Percentiles rank a stretch among this genome's conserved stretches.
Evolutionary conservation across 2,797 vertebrate species (phyloP).

Genomic region (Siniperca scherzeri): DNA sequence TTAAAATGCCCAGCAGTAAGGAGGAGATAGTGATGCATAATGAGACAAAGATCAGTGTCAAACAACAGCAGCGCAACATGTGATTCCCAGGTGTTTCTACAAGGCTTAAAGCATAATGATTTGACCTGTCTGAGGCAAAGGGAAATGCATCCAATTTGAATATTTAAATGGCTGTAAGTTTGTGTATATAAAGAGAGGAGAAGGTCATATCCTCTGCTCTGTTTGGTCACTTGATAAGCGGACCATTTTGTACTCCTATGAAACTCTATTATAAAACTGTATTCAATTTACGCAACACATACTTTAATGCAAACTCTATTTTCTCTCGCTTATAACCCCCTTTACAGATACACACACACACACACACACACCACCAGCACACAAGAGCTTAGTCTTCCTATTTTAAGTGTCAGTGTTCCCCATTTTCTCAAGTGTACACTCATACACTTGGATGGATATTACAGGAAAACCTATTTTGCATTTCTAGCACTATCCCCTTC

Average conservation of each 20-base stretch:
- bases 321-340: not conserved
- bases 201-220: constrained; percentile 33
- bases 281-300: constrained; percentile 14
- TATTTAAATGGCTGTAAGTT: constrained; percentile 26
- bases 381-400: constrained; percentile 4
- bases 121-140: constrained; percentile 18
- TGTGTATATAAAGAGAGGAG: not conserved
- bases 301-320: constrained; percentile 6
- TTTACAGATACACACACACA: not conserved
- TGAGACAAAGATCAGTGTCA: constrained; percentile 61
- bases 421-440: constrained; percentile 29
- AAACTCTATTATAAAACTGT: constrained; percentile 23
- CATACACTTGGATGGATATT: constrained; percentile 20
- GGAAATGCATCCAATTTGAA: constrained; percentile 34
- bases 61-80: constrained; percentile 33
- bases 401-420: constrained; percentile 30
- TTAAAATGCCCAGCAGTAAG: constrained; percentile 55
- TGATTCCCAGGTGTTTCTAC: constrained; percentile 31
- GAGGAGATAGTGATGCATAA: constrained; percentile 46
- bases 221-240: constrained; percentile 36
- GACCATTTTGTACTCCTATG: constrained; percentile 5
- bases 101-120: constrained; percentile 36
- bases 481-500: constrained; percentile 15
- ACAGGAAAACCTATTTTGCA: constrained; percentile 38
- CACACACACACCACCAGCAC: not conserved